Percentiles rank a stretch among this genome's conserved stretches.
Evolutionary conservation across 2,888 invertebrate genomes (phyloP).

Genomic region (Papilio protenor): DNA sequence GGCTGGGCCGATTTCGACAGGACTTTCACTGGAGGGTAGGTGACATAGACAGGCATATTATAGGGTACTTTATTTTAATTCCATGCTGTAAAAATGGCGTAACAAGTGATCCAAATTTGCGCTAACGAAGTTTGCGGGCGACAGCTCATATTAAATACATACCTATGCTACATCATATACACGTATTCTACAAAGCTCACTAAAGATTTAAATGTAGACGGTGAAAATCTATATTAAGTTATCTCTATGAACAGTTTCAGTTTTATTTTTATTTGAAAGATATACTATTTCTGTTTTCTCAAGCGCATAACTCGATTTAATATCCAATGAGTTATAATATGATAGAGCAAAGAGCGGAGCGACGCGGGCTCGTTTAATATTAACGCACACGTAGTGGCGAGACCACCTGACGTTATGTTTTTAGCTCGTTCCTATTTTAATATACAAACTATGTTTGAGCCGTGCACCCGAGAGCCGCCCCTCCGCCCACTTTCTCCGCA

Average conservation of each 20-base stretch:
- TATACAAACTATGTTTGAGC: slow-evolving; percentile 37
- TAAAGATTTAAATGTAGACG: no score
- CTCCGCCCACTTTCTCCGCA: slow-evolving; percentile 7
- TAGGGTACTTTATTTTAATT: no score
- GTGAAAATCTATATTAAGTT: no score
- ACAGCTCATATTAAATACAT: not conserved
- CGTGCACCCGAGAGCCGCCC: not conserved
- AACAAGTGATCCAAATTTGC: no score
- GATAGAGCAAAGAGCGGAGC: slow-evolving; percentile 31
- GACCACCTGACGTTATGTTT: slow-evolving; percentile 42
- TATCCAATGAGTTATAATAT: slow-evolving; percentile 31
- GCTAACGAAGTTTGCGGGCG: no score
- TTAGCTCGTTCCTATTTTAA: slow-evolving; percentile 41
- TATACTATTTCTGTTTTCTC: not conserved
- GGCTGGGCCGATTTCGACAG: no score
- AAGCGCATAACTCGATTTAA: slow-evolving; percentile 33
- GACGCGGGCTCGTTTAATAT: slow-evolving; percentile 45
- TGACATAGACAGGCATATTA: no score
- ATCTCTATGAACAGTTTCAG: no score
- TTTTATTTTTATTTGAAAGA: not conserved
- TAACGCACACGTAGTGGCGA: slow-evolving; percentile 39
- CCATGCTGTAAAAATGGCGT: no score
- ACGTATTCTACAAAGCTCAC: not conserved
- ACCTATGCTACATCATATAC: not conserved
- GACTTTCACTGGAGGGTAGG: no score